A percentile compares a stretch with the other conserved stretches of the same genome.
These are phyloP conservation scores for Alcis repandata DNA, from an alignment of 2,888 invertebrate species.

Conservation along the genomic window DNA sequence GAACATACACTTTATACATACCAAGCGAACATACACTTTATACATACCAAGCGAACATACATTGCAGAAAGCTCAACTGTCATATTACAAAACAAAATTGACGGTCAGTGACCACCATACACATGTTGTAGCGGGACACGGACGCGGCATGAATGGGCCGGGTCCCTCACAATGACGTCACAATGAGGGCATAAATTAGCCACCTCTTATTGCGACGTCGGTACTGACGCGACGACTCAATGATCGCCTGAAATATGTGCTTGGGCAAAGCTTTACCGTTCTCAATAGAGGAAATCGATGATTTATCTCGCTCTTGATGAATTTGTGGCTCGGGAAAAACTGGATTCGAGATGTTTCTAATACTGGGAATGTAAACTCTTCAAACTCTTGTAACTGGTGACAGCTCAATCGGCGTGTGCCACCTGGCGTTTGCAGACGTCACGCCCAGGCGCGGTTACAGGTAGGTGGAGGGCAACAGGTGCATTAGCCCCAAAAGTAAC, in stretches of 20 bases:
- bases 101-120: slow-evolving; percentile 12
- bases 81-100: slow-evolving; percentile 14
- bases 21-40: too few species aligned
- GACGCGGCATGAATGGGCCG: slow-evolving; percentile 24
- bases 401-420: too few species aligned
- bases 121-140: slow-evolving; percentile 10
- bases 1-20: too few species aligned
- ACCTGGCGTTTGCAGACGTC: too few species aligned
- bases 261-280: slow-evolving; percentile 30
- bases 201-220: slow-evolving; percentile 60
- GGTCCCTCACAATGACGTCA: slow-evolving; percentile 37
- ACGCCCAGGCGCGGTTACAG: too few species aligned
- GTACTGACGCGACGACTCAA: slow-evolving; percentile 58
- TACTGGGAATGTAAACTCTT: neutral
- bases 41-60: too few species aligned
- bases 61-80: neutral
- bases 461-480: too few species aligned
- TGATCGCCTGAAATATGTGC: slow-evolving; percentile 49
- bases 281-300: slow-evolving; percentile 41
- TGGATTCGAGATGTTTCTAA: neutral
- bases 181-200: slow-evolving; percentile 69
- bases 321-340: neutral
- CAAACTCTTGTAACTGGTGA: too few species aligned
- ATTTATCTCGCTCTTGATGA: slow-evolving; percentile 27
- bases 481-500: too few species aligned